Evolutionary conservation across 2,797 vertebrate genomes (phyloP).

Genomic region (Arnoldichthys spilopterus): DNA sequence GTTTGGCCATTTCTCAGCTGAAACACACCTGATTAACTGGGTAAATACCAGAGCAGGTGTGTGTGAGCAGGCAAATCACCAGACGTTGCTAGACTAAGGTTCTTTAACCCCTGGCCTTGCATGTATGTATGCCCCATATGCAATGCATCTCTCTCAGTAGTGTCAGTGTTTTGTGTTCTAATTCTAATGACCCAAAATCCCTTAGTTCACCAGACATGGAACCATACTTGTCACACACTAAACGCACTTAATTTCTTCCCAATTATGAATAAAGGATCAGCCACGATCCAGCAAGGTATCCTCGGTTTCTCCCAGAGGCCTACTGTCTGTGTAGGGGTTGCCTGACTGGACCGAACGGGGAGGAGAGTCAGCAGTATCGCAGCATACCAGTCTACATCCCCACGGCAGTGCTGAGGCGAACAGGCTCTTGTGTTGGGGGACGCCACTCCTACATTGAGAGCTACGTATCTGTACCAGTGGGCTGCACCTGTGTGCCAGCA

Average conservation of each 20-base stretch:
- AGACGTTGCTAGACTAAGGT: background rate
- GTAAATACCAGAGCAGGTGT: too few relatives aligned
- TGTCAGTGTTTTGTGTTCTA: background rate
- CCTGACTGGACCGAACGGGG: constrained; percentile 77
- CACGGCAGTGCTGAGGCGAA: constrained; percentile 85
- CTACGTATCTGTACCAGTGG: constrained; percentile 88
- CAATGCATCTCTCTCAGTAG: too few relatives aligned
- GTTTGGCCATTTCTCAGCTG: too few relatives aligned
- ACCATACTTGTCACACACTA: background rate
- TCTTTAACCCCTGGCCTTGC: background rate
- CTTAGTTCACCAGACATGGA: background rate
- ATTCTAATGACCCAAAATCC: background rate
- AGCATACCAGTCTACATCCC: constrained; percentile 89
- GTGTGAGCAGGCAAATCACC: too few relatives aligned
- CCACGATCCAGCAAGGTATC: constrained; percentile 85
- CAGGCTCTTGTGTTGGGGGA: constrained; percentile 79
- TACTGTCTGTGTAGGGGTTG: constrained; percentile 94
- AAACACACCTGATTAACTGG: too few relatives aligned
- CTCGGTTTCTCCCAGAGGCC: constrained; percentile 90
- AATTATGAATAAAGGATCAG: constrained; percentile 78
- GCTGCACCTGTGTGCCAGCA: constrained; percentile 90
- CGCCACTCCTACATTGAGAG: constrained; percentile 86
- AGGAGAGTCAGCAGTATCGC: constrained; percentile 84
- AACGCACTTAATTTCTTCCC: background rate
- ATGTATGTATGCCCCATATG: background rate